phyloP scores from a whole-genome alignment of 2,113 vertebrate species.

The Austrofundulus limnaeus region DNA sequence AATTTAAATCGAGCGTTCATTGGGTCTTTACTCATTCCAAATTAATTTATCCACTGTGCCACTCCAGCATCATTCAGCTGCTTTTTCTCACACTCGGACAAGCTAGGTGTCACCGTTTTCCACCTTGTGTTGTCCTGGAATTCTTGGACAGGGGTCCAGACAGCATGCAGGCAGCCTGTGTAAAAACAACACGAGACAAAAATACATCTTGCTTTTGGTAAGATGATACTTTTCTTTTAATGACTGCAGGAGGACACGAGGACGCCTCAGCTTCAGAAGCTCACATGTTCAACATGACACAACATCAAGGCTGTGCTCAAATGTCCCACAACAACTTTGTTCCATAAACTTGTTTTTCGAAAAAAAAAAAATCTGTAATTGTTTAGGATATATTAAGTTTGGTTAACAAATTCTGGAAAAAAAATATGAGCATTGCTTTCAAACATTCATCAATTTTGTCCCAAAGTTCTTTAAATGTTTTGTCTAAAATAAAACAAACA shows the following conservation, averaged over 20 bases:
- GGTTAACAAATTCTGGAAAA: not conserved
- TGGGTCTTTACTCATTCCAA: not conserved
- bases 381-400: not conserved
- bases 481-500: too few relatives aligned
- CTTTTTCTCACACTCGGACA: constrained; percentile 14
- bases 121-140: not conserved
- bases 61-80: constrained; percentile 3
- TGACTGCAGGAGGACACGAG: constrained; percentile 41
- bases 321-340: not conserved
- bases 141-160: constrained; percentile 14
- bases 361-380: not conserved
- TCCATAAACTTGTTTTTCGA: not conserved
- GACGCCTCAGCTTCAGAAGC: constrained; percentile 25
- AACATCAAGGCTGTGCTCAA: constrained; percentile 3
- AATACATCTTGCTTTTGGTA: constrained; percentile 69
- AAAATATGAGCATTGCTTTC: too few relatives aligned
- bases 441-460: too few relatives aligned
- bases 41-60: too few relatives aligned
- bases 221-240: constrained; percentile 52
- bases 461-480: too few relatives aligned
- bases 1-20: not conserved
- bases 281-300: constrained; percentile 45
- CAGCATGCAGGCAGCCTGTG: constrained; percentile 24
- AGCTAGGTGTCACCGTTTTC: constrained; percentile 26
- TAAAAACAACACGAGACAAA: constrained; percentile 69